phyloP scores from a whole-genome alignment of 2,797 vertebrate species.

The Chrysolophus pictus region DNA sequence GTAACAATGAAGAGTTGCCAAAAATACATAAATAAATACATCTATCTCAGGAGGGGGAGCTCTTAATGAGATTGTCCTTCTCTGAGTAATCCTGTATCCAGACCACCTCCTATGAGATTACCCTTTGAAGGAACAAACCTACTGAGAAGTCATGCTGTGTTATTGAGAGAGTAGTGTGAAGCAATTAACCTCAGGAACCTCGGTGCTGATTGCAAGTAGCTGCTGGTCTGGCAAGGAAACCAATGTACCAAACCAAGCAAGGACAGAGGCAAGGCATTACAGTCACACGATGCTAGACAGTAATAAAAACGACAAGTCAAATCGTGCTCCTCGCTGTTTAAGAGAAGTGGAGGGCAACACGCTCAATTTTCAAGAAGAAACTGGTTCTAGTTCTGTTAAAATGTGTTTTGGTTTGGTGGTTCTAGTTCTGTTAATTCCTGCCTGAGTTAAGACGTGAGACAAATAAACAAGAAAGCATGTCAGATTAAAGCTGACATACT shows the following conservation, averaged over 20 bases:
- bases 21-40: constrained; percentile 37
- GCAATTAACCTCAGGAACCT: constrained; percentile 14
- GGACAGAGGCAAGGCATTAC: not conserved
- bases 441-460: not conserved
- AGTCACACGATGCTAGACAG: not conserved
- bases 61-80: constrained; percentile 68
- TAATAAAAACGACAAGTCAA: not conserved
- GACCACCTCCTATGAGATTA: constrained; percentile 58
- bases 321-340: not conserved
- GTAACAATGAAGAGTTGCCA: constrained; percentile 11
- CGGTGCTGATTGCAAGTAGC: constrained; percentile 30
- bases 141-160: constrained; percentile 40
- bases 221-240: not conserved
- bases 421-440: not conserved
- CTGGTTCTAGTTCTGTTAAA: not conserved
- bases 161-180: not conserved
- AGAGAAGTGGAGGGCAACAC: not conserved
- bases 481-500: not conserved
- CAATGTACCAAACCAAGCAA: rapidly evolving
- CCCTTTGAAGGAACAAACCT: constrained; percentile 54
- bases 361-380: not conserved
- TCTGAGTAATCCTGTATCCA: constrained; percentile 34
- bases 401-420: not conserved
- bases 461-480: not conserved
- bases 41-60: constrained; percentile 22